These are phyloP conservation scores for Heliconius sara DNA, from an alignment of 2,888 invertebrate species.

Conservation along the genomic window DNA sequence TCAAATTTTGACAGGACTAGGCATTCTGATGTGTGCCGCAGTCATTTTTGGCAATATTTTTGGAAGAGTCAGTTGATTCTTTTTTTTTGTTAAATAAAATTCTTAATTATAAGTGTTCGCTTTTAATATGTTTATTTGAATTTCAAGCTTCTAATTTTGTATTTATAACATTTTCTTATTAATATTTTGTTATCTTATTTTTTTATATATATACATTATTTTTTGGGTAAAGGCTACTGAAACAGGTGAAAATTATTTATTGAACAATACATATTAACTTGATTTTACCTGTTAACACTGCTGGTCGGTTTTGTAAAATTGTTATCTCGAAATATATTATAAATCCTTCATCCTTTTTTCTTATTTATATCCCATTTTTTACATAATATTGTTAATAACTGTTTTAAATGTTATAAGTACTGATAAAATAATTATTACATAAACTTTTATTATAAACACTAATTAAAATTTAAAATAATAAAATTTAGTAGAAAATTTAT, in stretches of 20 bases:
- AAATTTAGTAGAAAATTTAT: conserved; percentile 13
- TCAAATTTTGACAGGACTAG: conserved; percentile 70
- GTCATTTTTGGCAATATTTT: conserved; percentile 70
- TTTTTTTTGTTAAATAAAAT: conserved; percentile 39
- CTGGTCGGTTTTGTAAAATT: conserved; percentile 41
- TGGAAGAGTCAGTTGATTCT: conserved; percentile 70
- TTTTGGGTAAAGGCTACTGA: conserved; percentile 5
- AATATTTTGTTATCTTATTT: background rate
- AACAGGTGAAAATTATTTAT: conserved; percentile 17
- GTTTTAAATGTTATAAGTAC: background rate
- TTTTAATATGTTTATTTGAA: conserved; percentile 14
- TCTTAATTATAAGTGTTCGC: conserved; percentile 29
- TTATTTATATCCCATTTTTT: no score
- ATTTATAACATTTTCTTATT: background rate
- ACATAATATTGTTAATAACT: background rate
- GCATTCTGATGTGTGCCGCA: conserved; percentile 67
- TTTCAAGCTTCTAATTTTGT: conserved; percentile 7
- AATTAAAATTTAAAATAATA: background rate
- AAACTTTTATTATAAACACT: background rate
- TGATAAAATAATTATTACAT: background rate
- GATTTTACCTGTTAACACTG: conserved; percentile 24
- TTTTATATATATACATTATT: background rate
- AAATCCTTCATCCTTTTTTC: conserved; percentile 25
- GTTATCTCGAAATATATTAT: conserved; percentile 39
- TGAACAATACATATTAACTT: conserved; percentile 10